A percentile compares a stretch with the other conserved stretches of the same genome.
These are phyloP conservation scores for Volucella bombylans DNA, from an alignment of 2,888 invertebrate species.

Conservation along the genomic window DNA sequence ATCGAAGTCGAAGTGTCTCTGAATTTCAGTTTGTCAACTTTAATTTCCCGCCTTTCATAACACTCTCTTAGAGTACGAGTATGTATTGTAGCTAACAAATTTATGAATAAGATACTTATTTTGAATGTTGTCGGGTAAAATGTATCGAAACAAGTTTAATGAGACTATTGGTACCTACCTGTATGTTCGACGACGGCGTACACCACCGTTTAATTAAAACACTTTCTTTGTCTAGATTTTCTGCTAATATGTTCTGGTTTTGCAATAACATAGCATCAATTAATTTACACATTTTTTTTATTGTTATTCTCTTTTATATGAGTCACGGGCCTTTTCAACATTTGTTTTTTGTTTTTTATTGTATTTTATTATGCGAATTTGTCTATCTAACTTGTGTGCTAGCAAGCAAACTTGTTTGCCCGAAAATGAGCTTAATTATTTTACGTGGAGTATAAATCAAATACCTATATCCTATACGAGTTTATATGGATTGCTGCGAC, in stretches of 20 bases:
- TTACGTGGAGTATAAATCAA: constrained; percentile 32
- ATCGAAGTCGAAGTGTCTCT: neutral
- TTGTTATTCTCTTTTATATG: neutral
- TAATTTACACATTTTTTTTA: neutral
- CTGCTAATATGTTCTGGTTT: neutral
- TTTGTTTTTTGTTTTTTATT: constrained; percentile 1
- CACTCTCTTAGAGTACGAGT: neutral
- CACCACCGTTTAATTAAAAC: constrained; percentile 2
- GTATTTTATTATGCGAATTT: constrained; percentile 11
- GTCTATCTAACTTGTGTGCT: constrained; percentile 14
- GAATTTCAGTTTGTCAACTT: neutral
- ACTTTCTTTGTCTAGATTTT: constrained; percentile 15
- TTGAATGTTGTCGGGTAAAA: neutral
- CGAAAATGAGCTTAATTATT: constrained; percentile 47
- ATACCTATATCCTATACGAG: constrained; percentile 22
- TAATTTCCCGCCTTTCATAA: neutral
- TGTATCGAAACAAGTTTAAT: constrained; percentile 16
- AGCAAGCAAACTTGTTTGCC: constrained; percentile 59
- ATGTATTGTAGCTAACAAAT: neutral
- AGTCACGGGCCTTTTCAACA: neutral
- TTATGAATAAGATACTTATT: too few species aligned
- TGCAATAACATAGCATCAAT: neutral
- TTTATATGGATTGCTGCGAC: constrained; percentile 57
- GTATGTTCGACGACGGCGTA: neutral
- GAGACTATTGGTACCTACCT: neutral